Evolutionary conservation across 2,888 invertebrate genomes (phyloP), one percentile per base, ranked within the genome.

Genomic region (Nomada ferruginata): DNA sequence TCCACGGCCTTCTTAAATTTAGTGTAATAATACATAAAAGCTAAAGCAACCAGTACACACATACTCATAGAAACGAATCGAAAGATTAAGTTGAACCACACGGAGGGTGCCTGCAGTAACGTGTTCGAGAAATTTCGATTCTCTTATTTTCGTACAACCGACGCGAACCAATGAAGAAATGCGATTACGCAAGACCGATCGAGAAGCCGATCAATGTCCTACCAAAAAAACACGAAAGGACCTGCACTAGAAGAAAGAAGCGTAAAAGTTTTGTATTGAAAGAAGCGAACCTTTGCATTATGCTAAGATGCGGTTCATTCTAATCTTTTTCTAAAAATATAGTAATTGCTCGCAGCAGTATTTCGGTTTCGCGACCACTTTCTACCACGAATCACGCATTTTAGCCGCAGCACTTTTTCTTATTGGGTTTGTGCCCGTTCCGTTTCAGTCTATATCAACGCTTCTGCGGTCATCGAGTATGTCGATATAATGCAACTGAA

Each of bases 141-240:
- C 64, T 69, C 63, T 82, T 85, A 78, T 79, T 76, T 57, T 59
- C n/a, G 20, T 50, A 50, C 85, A 84, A 78, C 81, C 84, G 69
- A 63, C 75, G 63, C 70, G 18, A n/a, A 42, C 52, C 29, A 15
- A 4, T 18, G 50, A 42, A 53, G 44, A 13, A 68, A 52, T 36
- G 36, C 52, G 26, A 50, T 66, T 66, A 74, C 13, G 29, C 20
- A 47, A 15, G 53, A 18, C 15, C 52, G n/a, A n/a, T 13, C 47
- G 13, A 9, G 13, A 52, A 10, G 13, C 11, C 36, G 26, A 57
- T 29, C 18, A 47, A 29, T 29, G 47, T 18, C 47, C 15, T 47
- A 47, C 7, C n/a, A 36, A 50, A 52, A 60, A 42, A 60, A 50
- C 36, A 36, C 52, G 42, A 71, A 61, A 52, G 55, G 47, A 26